Evolutionary conservation across 1,140 invertebrate species (phyloP), one percentile per base, ranked within the genome.

Genomic region (Bombus superbus): DNA sequence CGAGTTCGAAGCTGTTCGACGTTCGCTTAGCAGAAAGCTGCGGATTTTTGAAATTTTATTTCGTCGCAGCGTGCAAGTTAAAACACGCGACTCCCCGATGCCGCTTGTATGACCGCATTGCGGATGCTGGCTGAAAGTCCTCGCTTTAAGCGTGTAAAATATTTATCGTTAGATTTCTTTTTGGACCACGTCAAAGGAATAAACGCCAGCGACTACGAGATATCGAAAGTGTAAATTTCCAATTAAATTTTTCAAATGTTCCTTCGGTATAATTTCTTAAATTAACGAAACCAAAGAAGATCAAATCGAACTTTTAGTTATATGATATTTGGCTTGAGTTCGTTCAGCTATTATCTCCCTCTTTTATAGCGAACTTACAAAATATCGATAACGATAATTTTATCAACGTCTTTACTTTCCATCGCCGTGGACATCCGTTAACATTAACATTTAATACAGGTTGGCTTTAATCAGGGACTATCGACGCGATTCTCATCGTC

Each of bases 11-110:
- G n/a, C 6, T 13, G 47, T 62, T 64, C 53, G 6, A 32, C 13
- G 13, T 38, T 64, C 38, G 59, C 18, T 22, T 18, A 9, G 22
- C 25, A 10, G 22, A 64, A 74, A 74, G n/a, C 32, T 5, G 5
- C 6, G 71, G 47, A 82, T 82, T 82, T 82, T 82, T 47, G 22
- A 62, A 64, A 74, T 74, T 82, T 42, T 64, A 62, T 64, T 74
- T 47, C 57, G 40, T 64, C 32, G 57, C n/a, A 18, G 18, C 11
- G 32, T 64, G 53, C 22, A 64, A 38, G 40, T 32, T 47, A 59
- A 82, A 74, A 44, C 25, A 74, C 57, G 71, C 69, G 69, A 71
- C 53, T 77, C 15, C 10, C 18, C 57, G 38, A 35, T 53, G 53
- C 25, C 57, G 57, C 69, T 74, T 35, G 53, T 40, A 62, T 18